These are phyloP conservation scores for Imbricaverruca yamaguchii DNA, from an alignment of 2,888 invertebrate genomes.

Conservation along the genomic window DNA sequence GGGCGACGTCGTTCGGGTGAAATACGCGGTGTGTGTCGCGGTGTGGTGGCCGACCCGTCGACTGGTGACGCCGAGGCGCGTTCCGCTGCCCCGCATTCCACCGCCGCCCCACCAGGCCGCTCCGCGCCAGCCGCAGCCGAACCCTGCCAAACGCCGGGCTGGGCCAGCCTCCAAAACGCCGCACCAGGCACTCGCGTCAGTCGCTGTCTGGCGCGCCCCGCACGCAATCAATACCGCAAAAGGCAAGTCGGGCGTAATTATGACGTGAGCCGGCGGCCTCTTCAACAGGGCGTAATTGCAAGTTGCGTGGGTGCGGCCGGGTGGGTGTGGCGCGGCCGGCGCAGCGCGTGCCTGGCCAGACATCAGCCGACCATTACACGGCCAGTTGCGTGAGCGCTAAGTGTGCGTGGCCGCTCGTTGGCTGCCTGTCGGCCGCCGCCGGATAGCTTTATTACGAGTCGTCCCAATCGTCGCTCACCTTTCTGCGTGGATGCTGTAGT, in stretches of 20 bases:
- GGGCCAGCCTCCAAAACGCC: conserved; percentile 15
- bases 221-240: neutral
- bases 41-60: too few relatives aligned
- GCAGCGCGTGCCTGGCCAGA: too few relatives aligned
- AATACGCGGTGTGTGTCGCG: neutral
- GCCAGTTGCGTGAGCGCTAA: neutral
- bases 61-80: neutral
- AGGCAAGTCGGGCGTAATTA: neutral
- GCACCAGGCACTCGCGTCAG: neutral
- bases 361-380: neutral
- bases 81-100: neutral
- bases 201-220: neutral
- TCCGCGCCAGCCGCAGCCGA: neutral
- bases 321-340: neutral
- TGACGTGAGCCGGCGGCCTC: neutral
- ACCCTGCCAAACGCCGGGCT: neutral
- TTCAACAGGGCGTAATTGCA: neutral
- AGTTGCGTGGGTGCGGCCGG: neutral
- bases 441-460: conserved; percentile 1
- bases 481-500: neutral
- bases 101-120: neutral
- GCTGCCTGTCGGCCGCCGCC: neutral
- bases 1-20: conserved; percentile 6
- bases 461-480: conserved; percentile 14
- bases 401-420: conserved; percentile 4